Evolutionary conservation across 2,888 invertebrate species (phyloP), one percentile per base, ranked within the genome.

Genomic region (Epirrita christyi): DNA sequence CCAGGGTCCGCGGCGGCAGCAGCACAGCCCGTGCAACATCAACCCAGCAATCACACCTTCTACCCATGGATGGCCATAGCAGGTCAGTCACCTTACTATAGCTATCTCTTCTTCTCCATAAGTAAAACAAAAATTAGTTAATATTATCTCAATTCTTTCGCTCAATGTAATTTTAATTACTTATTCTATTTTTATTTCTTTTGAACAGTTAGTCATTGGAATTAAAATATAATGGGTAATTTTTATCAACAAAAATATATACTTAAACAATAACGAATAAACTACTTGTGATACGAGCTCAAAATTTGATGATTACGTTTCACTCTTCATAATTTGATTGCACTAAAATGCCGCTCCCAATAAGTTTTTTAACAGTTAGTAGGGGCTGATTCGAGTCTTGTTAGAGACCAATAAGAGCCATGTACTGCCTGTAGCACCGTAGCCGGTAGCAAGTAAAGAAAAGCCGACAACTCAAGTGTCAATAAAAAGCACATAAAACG

Each of bases 31-130:
- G 95, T 97, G 72, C 97, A 97, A 91, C 97, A 97, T 92, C 96
- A 97, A 93, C 94, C 96, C 88, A 95, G 94, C 92, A 97, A 95
- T 92, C 97, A 98, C 94, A 97, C 97, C 83, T 98, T 98, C 93
- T 98, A 98, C 93, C 98, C 98, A 76, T 98, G 98, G 98, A 98
- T 98, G 98, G 98, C 98, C 93, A 98, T 98, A 94, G 98, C 98
- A 98, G 98, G 98, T 98, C 92, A 95, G 97, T 94, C 34, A 55
- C 43, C 41, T 59, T n/a, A n/a, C n/a, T n/a, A n/a, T n/a, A n/a
- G n/a, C n/a, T n/a, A n/a, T n/a, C n/a, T n/a, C n/a, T n/a, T n/a
- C n/a, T n/a, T n/a, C n/a, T n/a, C n/a, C n/a, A n/a, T n/a, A n/a
- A n/a, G n/a, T n/a, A n/a, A n/a, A n/a, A n/a, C n/a, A 57, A 52